phyloP scores from a whole-genome alignment of 2,797 vertebrate genomes.

The Balearica regulorum region DNA sequence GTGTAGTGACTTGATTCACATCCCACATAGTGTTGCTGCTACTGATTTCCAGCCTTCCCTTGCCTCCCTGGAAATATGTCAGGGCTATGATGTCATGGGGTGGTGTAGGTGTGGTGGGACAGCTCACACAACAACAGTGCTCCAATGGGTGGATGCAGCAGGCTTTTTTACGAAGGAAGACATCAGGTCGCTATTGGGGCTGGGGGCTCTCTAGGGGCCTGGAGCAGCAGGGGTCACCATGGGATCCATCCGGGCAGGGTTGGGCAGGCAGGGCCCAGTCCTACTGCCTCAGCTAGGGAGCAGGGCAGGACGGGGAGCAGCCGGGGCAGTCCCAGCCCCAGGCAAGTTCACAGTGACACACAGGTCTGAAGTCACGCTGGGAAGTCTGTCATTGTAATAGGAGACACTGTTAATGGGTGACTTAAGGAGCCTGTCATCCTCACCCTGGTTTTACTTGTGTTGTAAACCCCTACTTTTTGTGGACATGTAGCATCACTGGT shows the following conservation, averaged over 20 bases:
- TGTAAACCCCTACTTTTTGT: not conserved
- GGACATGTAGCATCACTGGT: not conserved
- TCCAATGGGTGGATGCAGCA: not conserved
- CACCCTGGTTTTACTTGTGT: not conserved
- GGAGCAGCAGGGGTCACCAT: not conserved
- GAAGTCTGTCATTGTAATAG: not conserved
- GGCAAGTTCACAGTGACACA: not conserved
- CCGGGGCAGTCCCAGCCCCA: not conserved
- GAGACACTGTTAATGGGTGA: not conserved
- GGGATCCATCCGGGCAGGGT: fast-evolving
- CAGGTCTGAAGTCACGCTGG: not conserved
- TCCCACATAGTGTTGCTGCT: fast-evolving
- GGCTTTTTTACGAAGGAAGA: not conserved
- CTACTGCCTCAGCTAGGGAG: not conserved
- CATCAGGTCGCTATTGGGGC: fast-evolving
- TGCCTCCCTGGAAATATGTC: not conserved
- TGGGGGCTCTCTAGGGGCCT: not conserved
- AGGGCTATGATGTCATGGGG: fast-evolving
- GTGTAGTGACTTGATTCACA: not conserved
- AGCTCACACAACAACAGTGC: not conserved
- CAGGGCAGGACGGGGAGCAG: not conserved
- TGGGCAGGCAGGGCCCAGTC: not conserved
- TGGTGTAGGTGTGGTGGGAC: too few relatives aligned
- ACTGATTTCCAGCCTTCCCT: not conserved
- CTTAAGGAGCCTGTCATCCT: not conserved